A percentile compares a stretch with the other conserved stretches of the same genome.
Conservation (phyloP, 2,797 vertebrate species). For the Pangasius djambal region DNA sequence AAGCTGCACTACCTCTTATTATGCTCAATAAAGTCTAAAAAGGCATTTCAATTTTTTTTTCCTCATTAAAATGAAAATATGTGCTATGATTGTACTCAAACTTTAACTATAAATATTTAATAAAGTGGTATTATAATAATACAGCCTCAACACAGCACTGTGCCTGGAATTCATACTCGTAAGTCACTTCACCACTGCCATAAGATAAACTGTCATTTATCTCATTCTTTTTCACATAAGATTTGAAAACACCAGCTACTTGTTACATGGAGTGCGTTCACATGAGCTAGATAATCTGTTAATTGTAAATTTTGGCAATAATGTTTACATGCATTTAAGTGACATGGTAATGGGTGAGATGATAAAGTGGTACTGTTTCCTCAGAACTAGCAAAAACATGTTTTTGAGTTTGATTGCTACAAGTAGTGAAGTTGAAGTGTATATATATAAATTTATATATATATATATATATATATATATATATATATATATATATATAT, state of each 20-base stretch:
- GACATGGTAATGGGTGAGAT: background rate
- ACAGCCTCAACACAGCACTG: background rate
- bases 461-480: too few species aligned
- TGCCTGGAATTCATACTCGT: background rate
- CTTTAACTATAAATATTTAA: background rate
- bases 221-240: background rate
- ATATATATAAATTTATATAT: too few species aligned
- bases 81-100: background rate
- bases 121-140: background rate
- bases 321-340: background rate
- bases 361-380: background rate
- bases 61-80: constrained; percentile 12
- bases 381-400: background rate
- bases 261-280: background rate
- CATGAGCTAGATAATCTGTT: background rate
- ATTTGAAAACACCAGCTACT: background rate
- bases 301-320: background rate
- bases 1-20: constrained; percentile 10
- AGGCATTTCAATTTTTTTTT: background rate
- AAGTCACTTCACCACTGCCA: background rate
- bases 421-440: background rate
- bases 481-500: too few species aligned
- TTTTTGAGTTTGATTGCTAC: background rate
- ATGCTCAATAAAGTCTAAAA: constrained; percentile 21
- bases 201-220: background rate